These are phyloP conservation scores for Heterotilapia buettikoferi DNA, from an alignment of 2,113 vertebrate genomes.

Conservation along the genomic window DNA sequence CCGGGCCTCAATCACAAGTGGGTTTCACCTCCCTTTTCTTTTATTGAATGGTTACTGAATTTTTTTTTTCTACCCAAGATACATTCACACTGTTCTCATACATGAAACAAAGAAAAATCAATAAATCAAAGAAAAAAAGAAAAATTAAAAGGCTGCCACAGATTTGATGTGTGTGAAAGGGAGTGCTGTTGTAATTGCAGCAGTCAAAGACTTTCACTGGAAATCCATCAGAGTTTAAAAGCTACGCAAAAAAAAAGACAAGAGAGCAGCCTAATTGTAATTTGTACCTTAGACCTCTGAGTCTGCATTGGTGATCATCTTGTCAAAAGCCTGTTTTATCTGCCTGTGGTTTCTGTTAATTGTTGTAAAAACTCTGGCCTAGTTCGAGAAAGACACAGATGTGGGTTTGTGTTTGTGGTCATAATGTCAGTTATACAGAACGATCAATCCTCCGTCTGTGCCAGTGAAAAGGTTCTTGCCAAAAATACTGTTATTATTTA, in stretches of 20 bases:
- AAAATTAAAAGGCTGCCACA: not conserved
- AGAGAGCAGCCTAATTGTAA: not conserved
- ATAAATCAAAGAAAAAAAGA: not conserved
- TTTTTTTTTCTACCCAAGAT: not conserved
- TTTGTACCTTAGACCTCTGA: not conserved
- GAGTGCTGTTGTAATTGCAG: not conserved
- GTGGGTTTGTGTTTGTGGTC: not conserved
- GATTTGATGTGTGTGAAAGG: not conserved
- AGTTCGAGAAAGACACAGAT: not conserved
- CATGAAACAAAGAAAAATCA: not conserved
- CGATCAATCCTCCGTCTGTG: not conserved
- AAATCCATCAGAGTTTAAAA: slow-evolving; percentile 1
- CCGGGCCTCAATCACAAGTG: slow-evolving; percentile 40
- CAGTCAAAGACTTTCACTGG: not conserved
- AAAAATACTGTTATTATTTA: not conserved
- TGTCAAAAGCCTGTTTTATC: slow-evolving; percentile 1
- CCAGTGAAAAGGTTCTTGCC: not conserved
- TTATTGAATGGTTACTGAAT: not conserved
- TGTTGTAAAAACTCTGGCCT: not conserved
- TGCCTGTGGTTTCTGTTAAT: not conserved
- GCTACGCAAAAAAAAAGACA: not conserved
- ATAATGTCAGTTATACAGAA: not conserved
- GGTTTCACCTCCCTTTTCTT: not conserved
- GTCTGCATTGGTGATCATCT: not conserved
- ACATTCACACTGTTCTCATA: not conserved